Evolutionary conservation across 2,113 vertebrate genomes (phyloP), one percentile per base, ranked within the genome.

Genomic region (Microcebus murinus): DNA sequence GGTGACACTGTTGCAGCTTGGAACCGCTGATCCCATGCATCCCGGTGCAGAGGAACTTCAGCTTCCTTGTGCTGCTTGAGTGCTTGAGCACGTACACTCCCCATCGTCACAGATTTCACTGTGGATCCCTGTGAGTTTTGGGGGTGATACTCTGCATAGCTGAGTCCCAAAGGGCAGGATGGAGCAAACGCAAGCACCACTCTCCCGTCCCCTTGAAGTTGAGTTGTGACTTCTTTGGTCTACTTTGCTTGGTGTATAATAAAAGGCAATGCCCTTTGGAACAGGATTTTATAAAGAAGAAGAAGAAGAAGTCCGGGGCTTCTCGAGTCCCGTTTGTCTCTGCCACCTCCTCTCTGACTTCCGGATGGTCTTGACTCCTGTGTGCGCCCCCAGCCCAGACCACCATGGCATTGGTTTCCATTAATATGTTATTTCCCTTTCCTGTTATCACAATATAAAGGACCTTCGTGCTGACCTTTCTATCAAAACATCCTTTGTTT

Each of bases 401-500:
- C 99, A 99, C 99, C 97, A 93, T 98, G 98, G 98, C 98, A 97
- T 97, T 98, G 97, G 98, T 96, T 97, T 97, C 98, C 98, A 99
- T 99, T 99, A 99, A 99, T 98, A 98, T 99, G 98, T 99, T 98
- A 98, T 99, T 99, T 99, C 99, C 99, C 98, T 98, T 98, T 98
- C 97, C 98, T 99, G 99, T 99, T 99, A 99, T 99, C 99, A 98
- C 98, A 99, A 99, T 98, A 98, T 99, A 98, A 99, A 98, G 98
- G 98, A 98, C 98, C 98, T 98, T 97, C 97, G 95, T 96, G 95
- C 96, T 99, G 98, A 99, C 98, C 98, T 99, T 98, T 98, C 98
- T 99, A 99, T 99, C 98, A 99, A 99, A 99, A 99, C 99, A 99
- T 99, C 98, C 99, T 99, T 99, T 99, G 99, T 99, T 98, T 99